phyloP scores from a whole-genome alignment of 1,140 invertebrate species.

The Polypedilum vanderplanki region DNA sequence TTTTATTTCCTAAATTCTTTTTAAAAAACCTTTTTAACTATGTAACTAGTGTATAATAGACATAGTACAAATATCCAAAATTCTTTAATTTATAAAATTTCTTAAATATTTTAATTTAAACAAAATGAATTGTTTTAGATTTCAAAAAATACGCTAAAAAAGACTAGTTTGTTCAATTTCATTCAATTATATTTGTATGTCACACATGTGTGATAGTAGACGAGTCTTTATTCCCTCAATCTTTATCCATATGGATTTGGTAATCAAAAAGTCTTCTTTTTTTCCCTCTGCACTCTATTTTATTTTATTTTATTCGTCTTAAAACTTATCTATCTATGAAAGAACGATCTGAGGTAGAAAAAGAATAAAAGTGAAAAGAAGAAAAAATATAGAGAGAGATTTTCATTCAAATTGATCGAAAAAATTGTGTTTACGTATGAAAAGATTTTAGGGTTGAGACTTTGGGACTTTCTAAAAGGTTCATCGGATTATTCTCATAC shows the following conservation, averaged over 20 bases:
- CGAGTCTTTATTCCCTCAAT: background rate
- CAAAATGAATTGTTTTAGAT: no score
- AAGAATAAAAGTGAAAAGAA: no score
- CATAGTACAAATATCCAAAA: no score
- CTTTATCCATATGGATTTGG: background rate
- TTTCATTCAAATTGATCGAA: conserved; percentile 6
- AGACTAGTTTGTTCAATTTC: background rate
- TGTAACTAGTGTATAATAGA: no score
- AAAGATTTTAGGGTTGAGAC: background rate
- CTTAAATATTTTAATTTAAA: no score
- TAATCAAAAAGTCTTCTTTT: background rate
- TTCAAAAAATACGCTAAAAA: background rate
- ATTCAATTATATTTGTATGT: conserved; percentile 14
- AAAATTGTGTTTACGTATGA: conserved; percentile 5
- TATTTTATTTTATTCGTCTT: conserved; percentile 20
- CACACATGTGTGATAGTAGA: background rate
- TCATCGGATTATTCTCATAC: background rate
- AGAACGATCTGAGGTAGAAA: background rate
- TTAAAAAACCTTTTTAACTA: no score
- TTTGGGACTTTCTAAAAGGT: background rate
- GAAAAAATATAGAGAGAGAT: no score
- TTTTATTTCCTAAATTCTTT: no score
- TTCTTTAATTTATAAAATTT: no score
- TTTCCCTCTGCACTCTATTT: background rate
- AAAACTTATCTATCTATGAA: background rate